A percentile compares a stretch with the other conserved stretches of the same genome.
phyloP scores from a whole-genome alignment of 1,140 invertebrate genomes.

The Heliconius congener region DNA sequence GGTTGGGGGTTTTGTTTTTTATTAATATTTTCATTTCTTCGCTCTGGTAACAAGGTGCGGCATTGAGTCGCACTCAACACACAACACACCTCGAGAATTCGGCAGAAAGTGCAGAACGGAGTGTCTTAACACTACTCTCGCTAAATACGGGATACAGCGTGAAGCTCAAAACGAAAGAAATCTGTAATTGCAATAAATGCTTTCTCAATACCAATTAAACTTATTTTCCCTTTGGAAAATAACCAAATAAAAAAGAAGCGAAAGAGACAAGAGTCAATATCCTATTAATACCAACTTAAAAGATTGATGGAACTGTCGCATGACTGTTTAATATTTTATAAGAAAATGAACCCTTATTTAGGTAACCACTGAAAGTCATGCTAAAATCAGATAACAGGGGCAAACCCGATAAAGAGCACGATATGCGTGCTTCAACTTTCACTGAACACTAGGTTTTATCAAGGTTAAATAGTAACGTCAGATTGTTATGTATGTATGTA shows the following conservation, averaged over 20 bases:
- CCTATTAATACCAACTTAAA: slow-evolving; percentile 26
- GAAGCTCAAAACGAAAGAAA: neutral
- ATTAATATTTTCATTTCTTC: too few species aligned
- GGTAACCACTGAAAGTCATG: slow-evolving; percentile 25
- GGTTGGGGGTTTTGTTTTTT: too few species aligned
- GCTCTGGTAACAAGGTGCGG: too few species aligned
- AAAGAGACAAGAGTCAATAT: slow-evolving; percentile 3
- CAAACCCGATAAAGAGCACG: slow-evolving; percentile 22
- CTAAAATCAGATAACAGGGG: slow-evolving; percentile 29
- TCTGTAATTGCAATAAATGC: too few species aligned
- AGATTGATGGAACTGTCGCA: slow-evolving; percentile 53
- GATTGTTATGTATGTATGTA: slow-evolving; percentile 4
- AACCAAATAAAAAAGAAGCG: neutral
- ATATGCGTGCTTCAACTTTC: slow-evolving; percentile 31
- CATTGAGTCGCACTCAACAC: too few species aligned
- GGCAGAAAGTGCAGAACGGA: too few species aligned
- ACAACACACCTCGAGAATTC: too few species aligned
- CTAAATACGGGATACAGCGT: too few species aligned
- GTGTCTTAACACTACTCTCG: too few species aligned
- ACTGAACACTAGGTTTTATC: slow-evolving; percentile 25
- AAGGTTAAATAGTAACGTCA: slow-evolving; percentile 15
- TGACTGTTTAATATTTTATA: slow-evolving; percentile 41
- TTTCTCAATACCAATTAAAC: neutral
- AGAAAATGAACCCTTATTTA: slow-evolving; percentile 21
- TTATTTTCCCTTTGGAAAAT: neutral